Conservation (phyloP, 2,888 invertebrate species). For the Acleris sparsana region DNA sequence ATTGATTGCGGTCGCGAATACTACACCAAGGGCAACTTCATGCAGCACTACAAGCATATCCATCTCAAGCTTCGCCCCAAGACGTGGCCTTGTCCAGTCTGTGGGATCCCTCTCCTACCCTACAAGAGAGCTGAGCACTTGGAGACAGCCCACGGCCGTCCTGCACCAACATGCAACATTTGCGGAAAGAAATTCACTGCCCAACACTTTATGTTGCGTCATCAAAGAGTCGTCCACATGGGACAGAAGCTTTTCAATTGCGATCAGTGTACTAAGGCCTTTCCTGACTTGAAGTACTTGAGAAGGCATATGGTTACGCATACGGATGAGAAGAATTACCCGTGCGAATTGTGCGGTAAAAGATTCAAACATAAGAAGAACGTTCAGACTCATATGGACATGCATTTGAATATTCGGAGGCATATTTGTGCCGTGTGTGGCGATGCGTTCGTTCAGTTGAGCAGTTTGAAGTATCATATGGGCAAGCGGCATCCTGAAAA, state of each 20-base stretch:
- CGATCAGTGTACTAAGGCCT: background rate
- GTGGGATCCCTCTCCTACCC: background rate
- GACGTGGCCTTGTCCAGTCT: slow-evolving; percentile 14
- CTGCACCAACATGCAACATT: slow-evolving; percentile 25
- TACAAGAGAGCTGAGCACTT: slow-evolving; percentile 11
- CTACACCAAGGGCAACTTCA: slow-evolving; percentile 1
- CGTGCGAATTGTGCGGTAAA: slow-evolving; percentile 3
- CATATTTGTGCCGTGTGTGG: slow-evolving; percentile 33
- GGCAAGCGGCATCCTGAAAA: slow-evolving; percentile 23
- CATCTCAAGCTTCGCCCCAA: slow-evolving; percentile 27
- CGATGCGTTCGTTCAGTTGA: slow-evolving; percentile 41
- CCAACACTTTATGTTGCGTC: slow-evolving; percentile 7
- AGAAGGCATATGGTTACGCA: slow-evolving; percentile 6
- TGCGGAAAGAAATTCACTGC: slow-evolving; percentile 25
- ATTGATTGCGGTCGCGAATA: slow-evolving; percentile 2
- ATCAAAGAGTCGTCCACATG: slow-evolving; percentile 25
- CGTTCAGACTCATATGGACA: slow-evolving; percentile 9
- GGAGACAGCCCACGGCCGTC: slow-evolving; percentile 2
- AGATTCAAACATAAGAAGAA: slow-evolving; percentile 20
- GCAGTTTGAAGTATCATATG: slow-evolving; percentile 41
- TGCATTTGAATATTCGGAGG: slow-evolving; percentile 25
- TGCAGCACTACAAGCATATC: slow-evolving; percentile 24
- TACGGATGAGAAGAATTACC: slow-evolving; percentile 3
- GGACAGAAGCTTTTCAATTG: slow-evolving; percentile 6
- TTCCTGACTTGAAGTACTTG: background rate